Percentiles rank a stretch among this genome's conserved stretches.
These are phyloP conservation scores for Dissostichus mawsoni DNA, from an alignment of 2,113 vertebrate species.

Conservation along the genomic window DNA sequence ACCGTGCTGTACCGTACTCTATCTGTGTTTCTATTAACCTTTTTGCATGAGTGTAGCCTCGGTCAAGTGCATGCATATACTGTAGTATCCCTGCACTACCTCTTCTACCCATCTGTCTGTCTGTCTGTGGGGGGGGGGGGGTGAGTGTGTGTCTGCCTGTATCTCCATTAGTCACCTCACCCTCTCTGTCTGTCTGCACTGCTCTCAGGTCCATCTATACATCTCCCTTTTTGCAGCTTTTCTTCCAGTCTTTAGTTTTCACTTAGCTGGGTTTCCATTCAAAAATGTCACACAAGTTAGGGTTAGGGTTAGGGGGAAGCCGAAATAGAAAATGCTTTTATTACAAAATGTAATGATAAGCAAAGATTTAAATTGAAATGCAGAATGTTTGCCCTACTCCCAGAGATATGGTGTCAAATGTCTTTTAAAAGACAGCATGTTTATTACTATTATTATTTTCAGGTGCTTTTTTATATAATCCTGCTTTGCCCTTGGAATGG, in stretches of 20 bases:
- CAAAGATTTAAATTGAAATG: background rate
- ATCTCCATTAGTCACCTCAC: no score
- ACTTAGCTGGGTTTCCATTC: no score
- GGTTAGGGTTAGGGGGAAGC: no score
- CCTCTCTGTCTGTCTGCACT: constrained; percentile 11
- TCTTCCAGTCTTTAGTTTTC: constrained; percentile 1
- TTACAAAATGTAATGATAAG: background rate
- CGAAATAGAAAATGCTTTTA: constrained; percentile 6
- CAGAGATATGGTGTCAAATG: background rate
- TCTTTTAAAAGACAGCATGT: background rate
- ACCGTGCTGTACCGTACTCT: constrained; percentile 70
- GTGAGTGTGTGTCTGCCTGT: background rate
- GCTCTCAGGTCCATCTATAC: constrained; percentile 14
- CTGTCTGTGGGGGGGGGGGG: background rate
- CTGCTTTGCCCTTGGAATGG: background rate
- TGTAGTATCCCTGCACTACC: constrained; percentile 75
- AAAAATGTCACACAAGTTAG: no score
- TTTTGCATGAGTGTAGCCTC: constrained; percentile 82
- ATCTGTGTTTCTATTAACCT: constrained; percentile 73
- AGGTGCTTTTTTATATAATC: background rate
- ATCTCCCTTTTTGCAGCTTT: constrained; percentile 29
- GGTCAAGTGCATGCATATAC: constrained; percentile 75
- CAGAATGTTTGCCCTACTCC: background rate
- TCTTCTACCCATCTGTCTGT: constrained; percentile 58
- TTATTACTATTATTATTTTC: background rate